A percentile compares a stretch with the other conserved stretches of the same genome.
Conservation (phyloP, 2,888 invertebrate species). For the Ornithoptera alexandrae region DNA sequence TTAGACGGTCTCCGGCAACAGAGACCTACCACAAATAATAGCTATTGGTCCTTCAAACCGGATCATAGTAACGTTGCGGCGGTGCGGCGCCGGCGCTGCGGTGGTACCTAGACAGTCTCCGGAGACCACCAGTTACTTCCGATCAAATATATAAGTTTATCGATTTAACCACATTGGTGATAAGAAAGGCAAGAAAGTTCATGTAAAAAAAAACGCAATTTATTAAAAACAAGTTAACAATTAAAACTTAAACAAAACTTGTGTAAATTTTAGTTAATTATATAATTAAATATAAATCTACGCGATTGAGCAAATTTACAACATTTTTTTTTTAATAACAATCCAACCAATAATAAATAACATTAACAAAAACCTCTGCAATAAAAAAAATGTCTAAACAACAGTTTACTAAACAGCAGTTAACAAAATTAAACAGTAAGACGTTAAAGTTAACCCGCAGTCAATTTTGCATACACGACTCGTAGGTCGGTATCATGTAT, state of each 20-base stretch:
- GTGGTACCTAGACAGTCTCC: too few relatives aligned
- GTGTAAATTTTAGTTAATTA: background rate
- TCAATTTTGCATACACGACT: slow-evolving; percentile 91
- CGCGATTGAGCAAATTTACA: too few relatives aligned
- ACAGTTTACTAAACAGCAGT: background rate
- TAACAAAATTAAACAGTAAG: background rate
- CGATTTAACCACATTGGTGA: too few relatives aligned
- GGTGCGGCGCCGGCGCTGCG: too few relatives aligned
- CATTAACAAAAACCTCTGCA: background rate
- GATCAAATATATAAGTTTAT: too few relatives aligned
- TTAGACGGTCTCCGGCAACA: too few relatives aligned
- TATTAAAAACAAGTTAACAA: slow-evolving; percentile 9
- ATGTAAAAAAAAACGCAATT: slow-evolving; percentile 5
- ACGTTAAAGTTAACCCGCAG: slow-evolving; percentile 3
- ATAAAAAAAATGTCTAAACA: background rate
- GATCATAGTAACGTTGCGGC: too few relatives aligned
- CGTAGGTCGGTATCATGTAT: slow-evolving; percentile 98
- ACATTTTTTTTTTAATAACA: background rate
- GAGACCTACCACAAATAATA: too few relatives aligned
- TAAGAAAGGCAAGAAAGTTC: too few relatives aligned
- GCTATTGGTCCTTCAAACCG: too few relatives aligned
- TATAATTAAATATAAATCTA: background rate
- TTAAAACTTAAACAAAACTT: slow-evolving; percentile 6
- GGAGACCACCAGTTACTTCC: too few relatives aligned
- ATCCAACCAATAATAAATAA: background rate